phyloP scores from a whole-genome alignment of 1,140 invertebrate genomes.

The Euglossa dilemma region DNA sequence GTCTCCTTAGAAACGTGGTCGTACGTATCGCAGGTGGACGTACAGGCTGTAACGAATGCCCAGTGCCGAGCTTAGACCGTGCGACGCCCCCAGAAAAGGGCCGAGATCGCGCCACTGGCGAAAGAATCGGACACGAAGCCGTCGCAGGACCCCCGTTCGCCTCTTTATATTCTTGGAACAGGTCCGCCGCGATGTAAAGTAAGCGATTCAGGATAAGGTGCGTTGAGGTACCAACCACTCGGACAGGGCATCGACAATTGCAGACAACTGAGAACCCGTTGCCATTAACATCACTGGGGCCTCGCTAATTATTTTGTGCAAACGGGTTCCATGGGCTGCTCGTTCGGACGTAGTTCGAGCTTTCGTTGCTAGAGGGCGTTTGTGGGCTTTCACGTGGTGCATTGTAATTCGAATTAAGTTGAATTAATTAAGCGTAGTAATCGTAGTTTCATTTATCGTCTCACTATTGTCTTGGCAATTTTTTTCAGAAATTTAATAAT shows the following conservation, averaged over 20 bases:
- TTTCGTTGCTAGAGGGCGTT: no score
- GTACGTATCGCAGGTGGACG: constrained; percentile 8
- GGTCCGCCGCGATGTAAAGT: constrained; percentile 7
- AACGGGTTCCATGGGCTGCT: neutral
- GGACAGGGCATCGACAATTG: constrained; percentile 8
- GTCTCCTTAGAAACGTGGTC: constrained; percentile 57
- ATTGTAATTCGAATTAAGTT: no score
- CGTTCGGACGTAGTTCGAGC: no score
- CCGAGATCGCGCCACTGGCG: no score
- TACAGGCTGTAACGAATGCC: constrained; percentile 14
- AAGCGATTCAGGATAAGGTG: constrained; percentile 32
- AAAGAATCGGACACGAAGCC: neutral
- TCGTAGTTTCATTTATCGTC: no score
- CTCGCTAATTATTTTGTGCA: neutral
- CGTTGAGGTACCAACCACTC: neutral
- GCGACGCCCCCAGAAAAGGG: constrained; percentile 4
- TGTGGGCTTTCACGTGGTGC: no score
- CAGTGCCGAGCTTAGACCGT: constrained; percentile 10
- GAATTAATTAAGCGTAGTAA: no score
- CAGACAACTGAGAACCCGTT: neutral
- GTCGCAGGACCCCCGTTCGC: neutral
- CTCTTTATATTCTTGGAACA: constrained; percentile 27
- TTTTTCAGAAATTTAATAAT: no score
- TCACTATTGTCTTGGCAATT: no score
- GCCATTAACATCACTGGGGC: neutral